Base-by-base conservation (phyloP, 2,113 vertebrate species). In the Henicopernis longicauda region DNA sequence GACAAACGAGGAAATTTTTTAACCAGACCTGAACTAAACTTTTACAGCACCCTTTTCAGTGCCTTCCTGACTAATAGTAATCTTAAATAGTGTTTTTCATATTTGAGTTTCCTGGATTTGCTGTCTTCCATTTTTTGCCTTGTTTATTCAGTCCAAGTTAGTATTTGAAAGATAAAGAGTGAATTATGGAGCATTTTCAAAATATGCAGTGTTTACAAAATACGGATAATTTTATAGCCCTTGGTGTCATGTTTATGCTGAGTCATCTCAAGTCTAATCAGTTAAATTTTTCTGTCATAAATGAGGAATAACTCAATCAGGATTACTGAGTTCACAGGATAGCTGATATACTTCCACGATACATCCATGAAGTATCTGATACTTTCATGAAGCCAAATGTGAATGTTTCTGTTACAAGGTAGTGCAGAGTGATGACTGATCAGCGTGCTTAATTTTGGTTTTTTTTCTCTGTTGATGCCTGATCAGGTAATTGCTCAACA, bases 1-100 rank as follows among this genome's bases (percentile, higher is more conserved):
- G 74, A 52, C 62, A 88, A 90, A 66, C 45, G 90, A 94, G 78
- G 66, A 92, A 79, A 87, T 88, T 71, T 96, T 89, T 89, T 87
- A 79, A 79, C 83, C 73, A 96, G 83, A 91, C 61, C 70, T 80
- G 80, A 94, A 62, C 42, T 34, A 59, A 95, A 59, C 0, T 2
- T 67, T 62, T 86, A 40, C 71, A 22, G 65, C 32, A 40, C 19
- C 16, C 34, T 38, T 69, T 90, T 61, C 71, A 90, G 61, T 94
- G 55, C 54, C 36, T 92, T 87, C 52, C 66, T 86, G 88, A 78
- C 69, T 84, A 90, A 59, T 7, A 63, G 36, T 79, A 67, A 81
- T 82, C 27, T 87, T 62, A 62, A 82, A 65, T 40, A 57, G 36
- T 50, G 11, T 9, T 82, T 78, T 87, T 82, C 17, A 10, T 84